These are phyloP conservation scores for Motacilla alba DNA, from an alignment of 2,113 vertebrate genomes.

Conservation along the genomic window DNA sequence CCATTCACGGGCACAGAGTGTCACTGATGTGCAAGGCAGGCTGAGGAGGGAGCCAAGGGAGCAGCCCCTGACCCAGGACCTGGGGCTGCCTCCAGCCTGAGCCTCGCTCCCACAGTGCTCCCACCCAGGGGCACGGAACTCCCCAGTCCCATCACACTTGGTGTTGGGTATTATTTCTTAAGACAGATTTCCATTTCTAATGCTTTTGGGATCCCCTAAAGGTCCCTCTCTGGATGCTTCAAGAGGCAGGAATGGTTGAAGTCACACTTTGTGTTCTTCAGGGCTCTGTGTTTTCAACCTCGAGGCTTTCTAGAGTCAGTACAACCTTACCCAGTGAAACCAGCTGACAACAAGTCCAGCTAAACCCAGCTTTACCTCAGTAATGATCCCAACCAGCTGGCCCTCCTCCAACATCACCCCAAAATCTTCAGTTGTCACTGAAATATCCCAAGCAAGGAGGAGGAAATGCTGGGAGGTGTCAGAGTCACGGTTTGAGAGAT, in stretches of 20 bases:
- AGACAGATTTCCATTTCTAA: background rate
- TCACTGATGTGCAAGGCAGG: background rate
- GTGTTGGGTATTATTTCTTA: fast-evolving
- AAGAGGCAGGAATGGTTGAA: background rate
- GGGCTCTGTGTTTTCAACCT: background rate
- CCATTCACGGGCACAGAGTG: background rate
- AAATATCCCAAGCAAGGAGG: background rate
- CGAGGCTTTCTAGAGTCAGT: background rate
- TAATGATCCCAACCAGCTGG: background rate
- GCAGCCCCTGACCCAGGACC: fast-evolving
- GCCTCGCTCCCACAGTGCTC: background rate
- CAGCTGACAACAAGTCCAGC: background rate
- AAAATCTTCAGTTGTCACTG: background rate
- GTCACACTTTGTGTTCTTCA: background rate
- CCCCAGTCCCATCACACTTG: background rate
- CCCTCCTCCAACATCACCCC: background rate
- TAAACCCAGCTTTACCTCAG: background rate
- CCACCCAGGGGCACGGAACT: background rate
- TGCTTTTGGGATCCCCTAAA: background rate
- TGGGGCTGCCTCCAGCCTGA: background rate
- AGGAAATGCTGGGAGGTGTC: background rate
- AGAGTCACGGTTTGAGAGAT: background rate
- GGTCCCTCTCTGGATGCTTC: background rate
- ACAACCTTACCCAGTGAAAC: background rate
- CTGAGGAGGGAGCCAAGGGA: background rate